phyloP scores from a whole-genome alignment of 2,113 vertebrate species.

The Pachyramphus minor region DNA sequence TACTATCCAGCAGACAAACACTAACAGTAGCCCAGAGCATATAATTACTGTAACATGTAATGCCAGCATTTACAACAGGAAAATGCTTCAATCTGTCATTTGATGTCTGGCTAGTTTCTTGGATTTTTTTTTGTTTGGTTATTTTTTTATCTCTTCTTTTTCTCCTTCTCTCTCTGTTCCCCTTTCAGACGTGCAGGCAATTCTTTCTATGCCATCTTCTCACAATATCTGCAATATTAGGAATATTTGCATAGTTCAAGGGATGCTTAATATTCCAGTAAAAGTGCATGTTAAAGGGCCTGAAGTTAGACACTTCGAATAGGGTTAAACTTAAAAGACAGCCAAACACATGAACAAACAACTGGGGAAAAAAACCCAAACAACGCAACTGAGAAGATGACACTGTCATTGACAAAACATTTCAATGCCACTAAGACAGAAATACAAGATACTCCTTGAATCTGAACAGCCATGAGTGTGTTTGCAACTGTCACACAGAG shows the following conservation, averaged over 20 bases:
- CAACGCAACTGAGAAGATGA: background rate
- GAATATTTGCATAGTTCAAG: background rate
- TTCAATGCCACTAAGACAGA: background rate
- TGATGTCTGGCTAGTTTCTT: slow-evolving; percentile 16
- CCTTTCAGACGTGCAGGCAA: background rate
- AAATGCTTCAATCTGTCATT: slow-evolving; percentile 58
- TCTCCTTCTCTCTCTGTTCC: background rate
- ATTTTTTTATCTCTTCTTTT: background rate
- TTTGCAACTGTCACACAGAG: background rate
- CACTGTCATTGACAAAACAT: slow-evolving; percentile 36
- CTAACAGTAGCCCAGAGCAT: slow-evolving; percentile 43
- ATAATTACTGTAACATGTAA: slow-evolving; percentile 53
- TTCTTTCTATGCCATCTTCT: background rate
- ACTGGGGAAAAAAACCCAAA: background rate
- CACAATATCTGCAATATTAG: background rate
- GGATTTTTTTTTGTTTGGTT: background rate
- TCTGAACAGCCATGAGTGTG: background rate
- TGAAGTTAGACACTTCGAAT: background rate
- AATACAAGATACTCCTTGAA: background rate
- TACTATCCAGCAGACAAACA: slow-evolving; percentile 50
- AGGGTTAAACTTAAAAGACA: background rate
- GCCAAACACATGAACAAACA: background rate
- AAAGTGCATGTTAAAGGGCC: background rate
- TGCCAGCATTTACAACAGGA: slow-evolving; percentile 36
- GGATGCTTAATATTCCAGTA: background rate